A percentile compares a stretch with the other conserved stretches of the same genome.
phyloP scores from a whole-genome alignment of 92 coral and sea anemone species.

The Palythoa grandiflora region DNA sequence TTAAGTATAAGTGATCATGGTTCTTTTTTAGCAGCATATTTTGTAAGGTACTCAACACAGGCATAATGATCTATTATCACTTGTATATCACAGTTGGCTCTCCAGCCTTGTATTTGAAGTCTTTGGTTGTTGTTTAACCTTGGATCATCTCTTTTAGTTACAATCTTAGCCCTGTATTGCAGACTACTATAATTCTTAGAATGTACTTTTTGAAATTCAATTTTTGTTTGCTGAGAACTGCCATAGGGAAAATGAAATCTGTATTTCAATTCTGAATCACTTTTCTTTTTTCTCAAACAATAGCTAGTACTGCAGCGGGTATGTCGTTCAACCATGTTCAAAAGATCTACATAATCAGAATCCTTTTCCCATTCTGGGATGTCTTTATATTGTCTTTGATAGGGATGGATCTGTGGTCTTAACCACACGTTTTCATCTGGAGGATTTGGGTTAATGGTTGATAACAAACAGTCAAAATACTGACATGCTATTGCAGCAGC shows the following conservation, averaged over 20 bases:
- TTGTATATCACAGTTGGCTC: slow-evolving; percentile 71
- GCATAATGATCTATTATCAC: slow-evolving; percentile 50
- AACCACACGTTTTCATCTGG: slow-evolving; percentile 73
- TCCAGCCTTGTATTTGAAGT: slow-evolving; percentile 65
- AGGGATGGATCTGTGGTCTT: slow-evolving; percentile 70
- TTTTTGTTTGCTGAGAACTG: slow-evolving; percentile 47
- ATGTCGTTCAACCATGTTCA: slow-evolving; percentile 71
- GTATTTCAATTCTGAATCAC: slow-evolving; percentile 53
- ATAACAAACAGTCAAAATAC: slow-evolving; percentile 75
- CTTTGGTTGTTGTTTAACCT: slow-evolving; percentile 50
- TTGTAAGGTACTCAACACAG: slow-evolving; percentile 68
- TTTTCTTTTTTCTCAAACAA: slow-evolving; percentile 35
- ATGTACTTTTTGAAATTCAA: slow-evolving; percentile 65
- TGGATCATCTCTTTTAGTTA: slow-evolving; percentile 9
- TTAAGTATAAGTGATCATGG: slow-evolving; percentile 55
- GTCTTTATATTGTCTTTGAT: slow-evolving; percentile 57
- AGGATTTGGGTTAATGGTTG: slow-evolving; percentile 62
- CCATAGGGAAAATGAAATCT: slow-evolving; percentile 73
- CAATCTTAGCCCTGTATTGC: slow-evolving; percentile 66
- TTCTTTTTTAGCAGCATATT: slow-evolving; percentile 73
- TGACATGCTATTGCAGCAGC: slow-evolving; percentile 73
- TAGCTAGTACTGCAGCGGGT: slow-evolving; percentile 52
- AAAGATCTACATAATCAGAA: slow-evolving; percentile 64
- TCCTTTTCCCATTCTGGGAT: slow-evolving; percentile 59
- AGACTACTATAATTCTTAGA: slow-evolving; percentile 33